Evolutionary conservation across 2,113 vertebrate genomes (phyloP).

Genomic region (Urocitellus parryii): DNA sequence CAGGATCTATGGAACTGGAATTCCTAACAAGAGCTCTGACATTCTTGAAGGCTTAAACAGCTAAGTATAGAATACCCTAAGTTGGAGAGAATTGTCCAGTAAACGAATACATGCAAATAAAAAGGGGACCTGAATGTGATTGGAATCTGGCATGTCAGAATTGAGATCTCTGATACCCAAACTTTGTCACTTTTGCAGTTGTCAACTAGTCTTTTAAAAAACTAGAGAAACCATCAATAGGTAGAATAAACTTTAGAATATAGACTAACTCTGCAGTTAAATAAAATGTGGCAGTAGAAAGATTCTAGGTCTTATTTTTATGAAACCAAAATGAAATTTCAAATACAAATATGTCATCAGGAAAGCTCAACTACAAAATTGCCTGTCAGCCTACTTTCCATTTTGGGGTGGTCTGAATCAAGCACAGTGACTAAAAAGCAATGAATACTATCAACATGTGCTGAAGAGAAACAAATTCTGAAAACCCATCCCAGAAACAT

Average conservation of each 20-base stretch:
- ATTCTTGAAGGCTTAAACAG: conserved; percentile 15
- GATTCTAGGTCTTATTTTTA: background rate
- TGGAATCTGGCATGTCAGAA: background rate
- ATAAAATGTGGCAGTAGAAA: background rate
- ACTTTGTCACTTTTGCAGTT: background rate
- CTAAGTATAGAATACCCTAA: background rate
- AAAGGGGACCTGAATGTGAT: background rate
- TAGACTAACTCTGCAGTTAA: background rate
- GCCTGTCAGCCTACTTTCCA: background rate
- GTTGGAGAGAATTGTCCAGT: background rate
- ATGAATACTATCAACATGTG: background rate
- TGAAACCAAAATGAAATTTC: conserved; percentile 49
- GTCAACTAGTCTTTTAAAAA: background rate
- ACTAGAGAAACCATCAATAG: background rate
- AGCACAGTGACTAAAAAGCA: background rate
- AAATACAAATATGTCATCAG: conserved; percentile 14
- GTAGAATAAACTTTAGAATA: background rate
- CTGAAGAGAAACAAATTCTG: background rate
- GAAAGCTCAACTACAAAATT: background rate
- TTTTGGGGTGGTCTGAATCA: background rate
- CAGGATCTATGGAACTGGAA: background rate
- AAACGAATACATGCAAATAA: conserved; percentile 2
- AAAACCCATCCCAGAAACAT: conserved; percentile 13
- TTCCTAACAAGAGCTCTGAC: background rate
- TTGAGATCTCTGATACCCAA: background rate